Evolutionary conservation across 1,140 invertebrate genomes (phyloP).

Genomic region (Ephestia elutella): DNA sequence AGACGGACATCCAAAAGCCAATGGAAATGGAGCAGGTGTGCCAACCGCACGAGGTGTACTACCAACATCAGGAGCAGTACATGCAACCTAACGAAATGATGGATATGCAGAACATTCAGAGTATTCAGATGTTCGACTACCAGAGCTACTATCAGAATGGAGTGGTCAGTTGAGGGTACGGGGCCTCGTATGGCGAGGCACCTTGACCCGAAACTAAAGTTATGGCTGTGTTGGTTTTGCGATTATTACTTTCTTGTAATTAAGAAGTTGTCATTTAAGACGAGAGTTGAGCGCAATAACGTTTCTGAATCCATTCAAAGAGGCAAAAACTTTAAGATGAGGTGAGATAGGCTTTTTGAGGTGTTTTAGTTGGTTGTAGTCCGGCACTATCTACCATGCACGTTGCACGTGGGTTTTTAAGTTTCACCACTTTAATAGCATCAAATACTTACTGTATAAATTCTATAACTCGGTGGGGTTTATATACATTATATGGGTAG

Average conservation of each 20-base stretch:
- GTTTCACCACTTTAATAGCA: no score
- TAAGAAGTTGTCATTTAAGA: no score
- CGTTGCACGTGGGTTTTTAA: no score
- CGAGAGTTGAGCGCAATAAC: no score
- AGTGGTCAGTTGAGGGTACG: conserved; percentile 40
- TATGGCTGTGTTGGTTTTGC: not conserved
- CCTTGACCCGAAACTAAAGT: conserved; percentile 14
- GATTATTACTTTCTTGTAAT: not conserved
- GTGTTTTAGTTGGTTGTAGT: no score
- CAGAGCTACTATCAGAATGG: conserved; percentile 24
- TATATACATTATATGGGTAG: no score
- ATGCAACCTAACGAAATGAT: conserved; percentile 9
- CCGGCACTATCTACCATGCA: no score
- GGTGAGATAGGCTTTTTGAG: no score
- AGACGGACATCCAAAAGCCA: conserved; percentile 14
- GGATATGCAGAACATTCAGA: not conserved
- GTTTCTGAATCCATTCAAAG: no score
- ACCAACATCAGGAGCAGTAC: conserved; percentile 11
- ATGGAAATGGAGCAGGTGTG: conserved; percentile 20
- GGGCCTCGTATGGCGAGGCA: conserved; percentile 12
- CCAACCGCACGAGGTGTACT: conserved; percentile 10
- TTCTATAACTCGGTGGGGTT: no score
- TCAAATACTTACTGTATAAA: no score
- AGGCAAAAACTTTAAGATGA: no score
- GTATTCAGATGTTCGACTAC: conserved; percentile 3